These are phyloP conservation scores for Crypturellus tataupa DNA, from an alignment of 2,797 vertebrate genomes.

Conservation along the genomic window DNA sequence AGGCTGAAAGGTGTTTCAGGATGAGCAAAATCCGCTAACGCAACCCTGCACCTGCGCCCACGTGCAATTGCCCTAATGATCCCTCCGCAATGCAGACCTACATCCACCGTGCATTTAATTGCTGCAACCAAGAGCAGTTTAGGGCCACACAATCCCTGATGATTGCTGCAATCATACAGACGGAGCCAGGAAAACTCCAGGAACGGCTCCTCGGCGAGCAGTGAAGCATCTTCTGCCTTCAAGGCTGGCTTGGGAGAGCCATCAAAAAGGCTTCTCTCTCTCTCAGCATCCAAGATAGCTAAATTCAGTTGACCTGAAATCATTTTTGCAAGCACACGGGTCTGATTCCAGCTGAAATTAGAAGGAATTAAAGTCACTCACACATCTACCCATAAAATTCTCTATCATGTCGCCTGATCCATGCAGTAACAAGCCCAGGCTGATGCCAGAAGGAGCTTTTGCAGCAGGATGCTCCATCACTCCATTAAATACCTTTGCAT, in stretches of 20 bases:
- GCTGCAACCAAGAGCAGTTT: background rate
- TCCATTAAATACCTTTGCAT: background rate
- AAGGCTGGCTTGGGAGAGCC: background rate
- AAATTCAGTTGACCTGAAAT: background rate
- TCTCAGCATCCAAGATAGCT: background rate
- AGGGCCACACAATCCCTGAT: background rate
- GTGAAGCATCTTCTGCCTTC: no score
- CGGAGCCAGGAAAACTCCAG: background rate
- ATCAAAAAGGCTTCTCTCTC: background rate
- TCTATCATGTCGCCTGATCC: background rate
- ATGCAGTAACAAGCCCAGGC: background rate
- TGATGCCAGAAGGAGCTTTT: background rate
- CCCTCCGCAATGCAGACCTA: background rate
- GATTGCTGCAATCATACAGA: background rate
- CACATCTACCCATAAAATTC: background rate
- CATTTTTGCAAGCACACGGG: background rate
- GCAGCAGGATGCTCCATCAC: background rate
- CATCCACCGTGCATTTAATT: background rate
- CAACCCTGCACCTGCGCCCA: background rate
- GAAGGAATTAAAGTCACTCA: background rate
- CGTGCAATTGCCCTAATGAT: conserved; percentile 23
- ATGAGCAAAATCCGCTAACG: background rate
- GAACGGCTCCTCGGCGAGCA: background rate
- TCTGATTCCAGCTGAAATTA: background rate
- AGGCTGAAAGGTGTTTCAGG: background rate